Base-by-base conservation (phyloP, 2,113 vertebrate genomes). In the Vanacampus margaritifer region DNA sequence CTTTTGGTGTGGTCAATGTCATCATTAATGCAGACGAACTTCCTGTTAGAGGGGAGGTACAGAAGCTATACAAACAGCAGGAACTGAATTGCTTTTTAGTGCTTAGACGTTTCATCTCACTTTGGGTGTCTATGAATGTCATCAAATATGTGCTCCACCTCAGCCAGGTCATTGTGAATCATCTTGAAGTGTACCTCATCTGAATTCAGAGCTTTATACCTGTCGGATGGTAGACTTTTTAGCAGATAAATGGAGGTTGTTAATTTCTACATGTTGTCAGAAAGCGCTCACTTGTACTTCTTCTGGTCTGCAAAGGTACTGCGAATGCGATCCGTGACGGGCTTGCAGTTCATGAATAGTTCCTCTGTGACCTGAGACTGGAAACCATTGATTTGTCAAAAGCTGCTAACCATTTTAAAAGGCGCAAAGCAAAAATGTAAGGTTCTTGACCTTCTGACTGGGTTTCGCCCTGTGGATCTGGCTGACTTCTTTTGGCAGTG, bases 161-260 rank as follows among this genome's bases (percentile, higher is more conserved):
- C 95, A 64, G 97, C 98, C 75, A 98, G 95, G 43, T 99, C 98
- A 63, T 96, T 99, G 53, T 95, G 93, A 71, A 99, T 95, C 97
- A 99, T 98, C 89, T 98, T 99, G 88, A 99, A 99, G 41, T 97
- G 96, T 6, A 99, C 97, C 88, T 99, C 97, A 46, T 98, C 95
- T 86, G 98, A 96, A 62, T 97, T 97, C 97, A 98, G 98, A 81
- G 95, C 95, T 92, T 98, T 95, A 91, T 97, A 99, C 85, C 97
- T 99, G 69, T 35, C 9, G 50, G 24, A 59, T 35, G 78, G 53
- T 71, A 43, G 9, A 4, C 3, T 17, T 2, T 19, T 75, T 17
- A 69, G 6, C 16, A 57, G n/a, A 32, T 36, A 9, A 17, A 39
- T 10, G 11, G 21, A 1, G 3, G 13, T 19, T 57, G 0, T 39